A percentile compares a stretch with the other conserved stretches of the same genome.
Evolutionary conservation across 2,113 vertebrate species (phyloP).

Genomic region (Pongo pygmaeus): DNA sequence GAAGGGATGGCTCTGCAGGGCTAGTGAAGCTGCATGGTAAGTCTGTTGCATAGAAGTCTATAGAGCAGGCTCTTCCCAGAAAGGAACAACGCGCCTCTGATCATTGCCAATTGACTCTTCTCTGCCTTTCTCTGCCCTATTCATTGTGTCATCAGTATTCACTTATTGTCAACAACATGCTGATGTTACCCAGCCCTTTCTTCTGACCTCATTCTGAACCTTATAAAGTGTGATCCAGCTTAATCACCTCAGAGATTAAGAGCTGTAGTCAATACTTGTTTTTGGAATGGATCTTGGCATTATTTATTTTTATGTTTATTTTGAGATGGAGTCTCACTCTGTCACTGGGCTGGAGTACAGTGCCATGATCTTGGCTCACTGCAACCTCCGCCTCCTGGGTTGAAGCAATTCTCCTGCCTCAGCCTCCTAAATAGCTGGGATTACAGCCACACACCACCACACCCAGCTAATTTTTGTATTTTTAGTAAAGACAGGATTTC

Average conservation of each 20-base stretch:
- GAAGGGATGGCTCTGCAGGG: background rate
- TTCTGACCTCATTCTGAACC: slow-evolving; percentile 27
- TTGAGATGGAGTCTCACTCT: no score
- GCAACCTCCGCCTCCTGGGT: no score
- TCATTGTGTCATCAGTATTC: background rate
- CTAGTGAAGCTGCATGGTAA: background rate
- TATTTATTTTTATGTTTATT: background rate
- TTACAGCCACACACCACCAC: no score
- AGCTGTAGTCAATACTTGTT: background rate
- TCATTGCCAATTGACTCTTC: background rate
- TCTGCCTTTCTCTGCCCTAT: background rate
- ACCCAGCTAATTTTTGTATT: no score
- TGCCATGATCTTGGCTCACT: no score
- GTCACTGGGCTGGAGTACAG: no score
- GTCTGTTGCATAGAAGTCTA: background rate
- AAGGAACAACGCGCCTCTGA: background rate
- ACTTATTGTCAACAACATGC: background rate
- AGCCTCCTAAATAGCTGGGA: no score
- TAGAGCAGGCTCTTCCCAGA: background rate
- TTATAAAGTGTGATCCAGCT: background rate
- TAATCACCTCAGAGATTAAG: background rate
- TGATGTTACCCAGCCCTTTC: background rate
- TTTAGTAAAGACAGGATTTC: no score
- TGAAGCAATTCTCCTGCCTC: no score
- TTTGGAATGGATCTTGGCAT: background rate